Conservation (phyloP, 2,113 vertebrate species). For the Trichechus manatus region DNA sequence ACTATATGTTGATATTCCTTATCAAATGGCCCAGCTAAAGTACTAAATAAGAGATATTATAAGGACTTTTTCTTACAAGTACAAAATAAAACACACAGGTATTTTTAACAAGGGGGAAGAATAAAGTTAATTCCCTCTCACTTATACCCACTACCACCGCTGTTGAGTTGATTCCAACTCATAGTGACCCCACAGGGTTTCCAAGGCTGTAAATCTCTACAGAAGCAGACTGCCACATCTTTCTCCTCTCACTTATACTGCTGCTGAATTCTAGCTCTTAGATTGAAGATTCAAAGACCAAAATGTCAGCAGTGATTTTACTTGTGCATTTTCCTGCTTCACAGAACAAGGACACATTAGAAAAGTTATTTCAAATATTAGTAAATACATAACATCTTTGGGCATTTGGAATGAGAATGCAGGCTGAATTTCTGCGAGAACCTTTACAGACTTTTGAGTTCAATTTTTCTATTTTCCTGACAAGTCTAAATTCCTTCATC, state of each 20-base stretch:
- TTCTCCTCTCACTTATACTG: background rate
- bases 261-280: background rate
- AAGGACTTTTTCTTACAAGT: background rate
- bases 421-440: background rate
- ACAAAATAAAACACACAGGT: background rate
- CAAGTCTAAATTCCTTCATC: slow-evolving; percentile 24
- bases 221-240: no score
- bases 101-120: background rate
- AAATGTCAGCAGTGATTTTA: background rate
- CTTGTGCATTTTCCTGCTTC: background rate
- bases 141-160: background rate
- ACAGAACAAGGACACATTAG: background rate
- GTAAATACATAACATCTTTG: background rate
- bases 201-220: no score
- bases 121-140: background rate
- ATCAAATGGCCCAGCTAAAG: background rate
- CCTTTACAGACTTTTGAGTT: background rate
- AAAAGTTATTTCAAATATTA: slow-evolving; percentile 29
- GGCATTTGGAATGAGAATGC: background rate
- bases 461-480: background rate
- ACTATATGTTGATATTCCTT: background rate
- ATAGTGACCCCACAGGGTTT: no score
- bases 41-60: background rate
- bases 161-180: no score
- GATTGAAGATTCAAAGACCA: background rate